Conservation (phyloP, 2,797 vertebrate species). For the Platyrinchus mystaceus region DNA sequence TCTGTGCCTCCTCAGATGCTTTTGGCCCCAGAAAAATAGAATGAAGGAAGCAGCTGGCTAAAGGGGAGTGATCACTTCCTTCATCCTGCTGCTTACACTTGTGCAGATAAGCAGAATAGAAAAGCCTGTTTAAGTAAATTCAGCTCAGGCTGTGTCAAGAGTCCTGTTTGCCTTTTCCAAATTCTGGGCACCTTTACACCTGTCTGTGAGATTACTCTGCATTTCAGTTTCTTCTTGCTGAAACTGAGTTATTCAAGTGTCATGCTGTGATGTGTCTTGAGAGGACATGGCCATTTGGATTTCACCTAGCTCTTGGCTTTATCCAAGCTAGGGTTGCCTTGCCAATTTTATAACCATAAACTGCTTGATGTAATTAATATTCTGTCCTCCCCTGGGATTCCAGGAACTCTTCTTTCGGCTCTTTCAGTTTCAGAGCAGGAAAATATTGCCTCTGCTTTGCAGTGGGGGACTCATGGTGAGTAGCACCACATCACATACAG, state of each 20-base stretch:
- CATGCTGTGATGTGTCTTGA: neutral
- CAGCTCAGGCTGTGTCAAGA: neutral
- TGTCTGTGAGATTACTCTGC: neutral
- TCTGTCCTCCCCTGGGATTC: neutral
- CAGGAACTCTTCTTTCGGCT: neutral
- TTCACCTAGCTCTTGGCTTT: neutral
- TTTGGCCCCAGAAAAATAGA: neutral
- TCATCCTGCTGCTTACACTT: neutral
- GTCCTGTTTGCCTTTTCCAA: neutral
- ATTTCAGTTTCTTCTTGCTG: neutral
- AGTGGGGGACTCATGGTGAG: neutral
- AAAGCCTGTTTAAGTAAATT: neutral
- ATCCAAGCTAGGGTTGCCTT: neutral
- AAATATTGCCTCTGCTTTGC: neutral
- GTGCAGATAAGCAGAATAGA: accelerated
- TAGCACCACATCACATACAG: neutral
- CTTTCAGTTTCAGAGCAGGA: neutral
- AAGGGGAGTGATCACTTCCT: neutral
- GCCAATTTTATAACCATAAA: neutral
- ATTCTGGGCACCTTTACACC: neutral
- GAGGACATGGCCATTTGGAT: neutral
- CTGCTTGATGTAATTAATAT: neutral
- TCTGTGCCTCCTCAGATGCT: neutral
- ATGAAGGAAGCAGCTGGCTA: neutral
- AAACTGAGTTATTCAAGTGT: neutral